These are phyloP conservation scores for Nerophis lumbriciformis DNA, from an alignment of 2,113 vertebrate genomes.

Conservation along the genomic window DNA sequence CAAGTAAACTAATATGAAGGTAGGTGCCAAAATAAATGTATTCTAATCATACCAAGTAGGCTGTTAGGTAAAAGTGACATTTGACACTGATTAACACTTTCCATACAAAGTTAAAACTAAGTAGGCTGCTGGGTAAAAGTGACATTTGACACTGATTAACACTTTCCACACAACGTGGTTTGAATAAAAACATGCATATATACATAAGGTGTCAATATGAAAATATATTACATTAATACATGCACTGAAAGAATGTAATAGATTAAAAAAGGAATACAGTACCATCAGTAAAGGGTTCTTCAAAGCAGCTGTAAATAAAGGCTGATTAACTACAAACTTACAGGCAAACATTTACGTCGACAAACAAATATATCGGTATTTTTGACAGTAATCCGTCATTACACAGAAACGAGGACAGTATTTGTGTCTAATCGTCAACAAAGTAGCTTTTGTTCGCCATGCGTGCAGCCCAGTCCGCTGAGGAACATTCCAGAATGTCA, in stretches of 20 bases:
- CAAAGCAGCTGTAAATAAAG: conserved; percentile 3
- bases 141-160: too few relatives aligned
- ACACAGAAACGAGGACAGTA: conserved; percentile 2
- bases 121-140: too few relatives aligned
- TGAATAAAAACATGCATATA: background rate
- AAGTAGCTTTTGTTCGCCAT: background rate
- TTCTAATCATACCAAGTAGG: too few relatives aligned
- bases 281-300: conserved; percentile 22
- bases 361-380: background rate
- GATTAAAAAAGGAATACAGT: conserved; percentile 12
- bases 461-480: conserved; percentile 46
- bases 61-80: too few relatives aligned
- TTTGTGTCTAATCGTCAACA: background rate
- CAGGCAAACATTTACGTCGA: background rate
- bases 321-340: conserved; percentile 1
- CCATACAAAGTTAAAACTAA: too few relatives aligned
- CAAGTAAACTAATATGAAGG: too few relatives aligned
- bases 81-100: too few relatives aligned
- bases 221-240: conserved; percentile 10
- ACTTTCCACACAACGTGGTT: background rate
- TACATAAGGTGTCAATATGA: conserved; percentile 4
- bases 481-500: conserved; percentile 59
- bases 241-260: conserved; percentile 26
- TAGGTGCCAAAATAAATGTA: too few relatives aligned
- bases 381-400: background rate